Evolutionary conservation across 2,888 invertebrate species (phyloP), one percentile per base, ranked within the genome.

Genomic region (Leucophenga montana): DNA sequence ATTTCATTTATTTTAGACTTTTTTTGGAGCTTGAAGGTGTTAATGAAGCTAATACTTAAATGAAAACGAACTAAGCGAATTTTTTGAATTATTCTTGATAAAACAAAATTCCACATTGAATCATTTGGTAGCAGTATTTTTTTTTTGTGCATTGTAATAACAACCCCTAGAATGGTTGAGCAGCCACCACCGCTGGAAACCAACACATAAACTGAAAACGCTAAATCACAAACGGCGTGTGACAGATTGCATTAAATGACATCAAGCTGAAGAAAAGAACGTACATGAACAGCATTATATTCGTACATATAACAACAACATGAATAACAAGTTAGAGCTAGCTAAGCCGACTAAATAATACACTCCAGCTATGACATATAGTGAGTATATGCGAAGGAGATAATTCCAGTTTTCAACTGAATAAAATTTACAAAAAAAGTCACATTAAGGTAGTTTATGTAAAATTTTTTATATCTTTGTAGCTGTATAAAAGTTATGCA

Each of bases 11-110:
- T 84, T 82, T 73, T 66, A 57, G 64, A 75, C 70, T 14, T 16
- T 53, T 53, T 53, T 6, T 50, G 53, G 22, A 39, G 48, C 46
- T 8, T 18, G 69, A 76, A 82, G 83, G 82, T 82, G 82, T 82
- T 82, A 84, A 82, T 82, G 82, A 82, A 77, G 81, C 83, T 82
- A 82, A 82, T 82, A 84, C 82, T 73, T 13, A 27, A 27, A 27
- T 4, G 13, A 79, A 82, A 83, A 80, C 74, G 77, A 82, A 75
- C 78, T 50, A 50, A 13, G 16, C 77, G 74, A 81, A 80, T 83
- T 82, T 83, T 80, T 83, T 59, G 76, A 82, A 80, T 80, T 80
- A 80, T 83, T 80, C 74, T 64, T 77, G 79, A 78, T 76, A 71
- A 73, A 80, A 78, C 75, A 78, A 78, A 39, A 11, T 39, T 33